Base-by-base conservation (phyloP, 53 echinoderm and acorn worm genomes). In the Hippasteria phrygiana region DNA sequence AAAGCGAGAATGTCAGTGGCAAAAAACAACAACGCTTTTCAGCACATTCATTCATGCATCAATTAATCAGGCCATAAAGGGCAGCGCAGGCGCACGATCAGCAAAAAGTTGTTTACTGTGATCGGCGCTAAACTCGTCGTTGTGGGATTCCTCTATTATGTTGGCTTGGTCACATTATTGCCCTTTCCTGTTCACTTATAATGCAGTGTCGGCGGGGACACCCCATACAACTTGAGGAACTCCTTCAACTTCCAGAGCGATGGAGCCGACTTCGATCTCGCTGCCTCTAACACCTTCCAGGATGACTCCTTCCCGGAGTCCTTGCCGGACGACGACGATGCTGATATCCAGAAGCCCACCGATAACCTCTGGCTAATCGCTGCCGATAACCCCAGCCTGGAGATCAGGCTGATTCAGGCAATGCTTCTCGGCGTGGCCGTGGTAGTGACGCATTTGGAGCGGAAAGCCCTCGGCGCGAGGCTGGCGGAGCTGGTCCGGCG, bases 301-400 rank as follows among this genome's bases (percentile, higher is more conserved):
- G 47, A 56, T 38, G 40, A 78, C 80, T 41, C 88, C 69, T 59
- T 69, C 83, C 56, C 43, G 17, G 55, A 90, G 33, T 46, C 71
- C 5, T 43, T 62, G 17, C 51, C 74, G 33, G 86, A 88, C 8
- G n/a, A 89, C 34, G 85, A 85, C 40, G n/a, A n/a, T n/a, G 46
- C 69, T 1, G 89, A 93, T 12, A 54, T 88, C 55, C 89, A 86
- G 27, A 80, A 91, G 40, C 96, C 93, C 5, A 79, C 90, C 16
- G 62, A 81, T 41, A 90, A 96, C 74, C 88, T 99, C 43, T 90
- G 93, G 94, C 90, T 99, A 12, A 87, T 93, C 79, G 36, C 96
- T 0, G 93, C 94, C 12, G 99, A 99, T 59, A 90, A 94, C 86
- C 90, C 90, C 40, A 77, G 83, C 38, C 77, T 99, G 66, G 90